Conservation (phyloP, 2,888 invertebrate species). For the Philonicus albiceps region DNA sequence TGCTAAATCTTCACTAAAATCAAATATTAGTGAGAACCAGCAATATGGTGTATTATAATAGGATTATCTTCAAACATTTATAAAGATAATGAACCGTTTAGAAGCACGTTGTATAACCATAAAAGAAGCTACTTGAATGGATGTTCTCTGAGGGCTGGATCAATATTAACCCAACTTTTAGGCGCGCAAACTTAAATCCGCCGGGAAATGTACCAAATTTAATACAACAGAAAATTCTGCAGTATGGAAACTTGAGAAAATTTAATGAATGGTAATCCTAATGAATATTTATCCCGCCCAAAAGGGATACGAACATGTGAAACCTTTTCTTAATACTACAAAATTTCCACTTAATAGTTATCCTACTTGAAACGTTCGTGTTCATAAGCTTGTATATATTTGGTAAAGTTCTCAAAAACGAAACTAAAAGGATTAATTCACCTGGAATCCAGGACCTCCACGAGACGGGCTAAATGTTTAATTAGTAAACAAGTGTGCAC, state of each 20-base stretch:
- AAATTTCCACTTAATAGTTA: not conserved
- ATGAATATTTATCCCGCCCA: not conserved
- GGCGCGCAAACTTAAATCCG: not conserved
- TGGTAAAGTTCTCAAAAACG: not conserved
- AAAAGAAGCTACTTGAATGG: not conserved
- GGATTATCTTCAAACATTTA: not conserved
- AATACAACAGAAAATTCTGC: not conserved
- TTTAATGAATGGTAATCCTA: not conserved
- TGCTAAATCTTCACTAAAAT: not conserved
- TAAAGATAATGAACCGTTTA: not conserved
- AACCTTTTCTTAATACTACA: not conserved
- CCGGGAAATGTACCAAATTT: not conserved
- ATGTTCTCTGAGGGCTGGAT: not conserved
- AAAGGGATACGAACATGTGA: not conserved
- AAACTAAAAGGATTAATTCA: not conserved
- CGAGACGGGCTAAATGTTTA: constrained; percentile 2
- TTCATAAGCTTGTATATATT: not conserved
- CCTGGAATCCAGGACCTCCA: not conserved
- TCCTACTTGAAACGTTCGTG: not conserved
- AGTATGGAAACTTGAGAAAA: not conserved
- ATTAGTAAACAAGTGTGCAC: constrained; percentile 9
- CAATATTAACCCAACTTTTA: not conserved
- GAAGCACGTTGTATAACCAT: not conserved
- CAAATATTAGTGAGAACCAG: not conserved
- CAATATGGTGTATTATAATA: not conserved